These are phyloP conservation scores for Oryzias melastigma DNA, from an alignment of 2,113 vertebrate genomes.

Conservation along the genomic window DNA sequence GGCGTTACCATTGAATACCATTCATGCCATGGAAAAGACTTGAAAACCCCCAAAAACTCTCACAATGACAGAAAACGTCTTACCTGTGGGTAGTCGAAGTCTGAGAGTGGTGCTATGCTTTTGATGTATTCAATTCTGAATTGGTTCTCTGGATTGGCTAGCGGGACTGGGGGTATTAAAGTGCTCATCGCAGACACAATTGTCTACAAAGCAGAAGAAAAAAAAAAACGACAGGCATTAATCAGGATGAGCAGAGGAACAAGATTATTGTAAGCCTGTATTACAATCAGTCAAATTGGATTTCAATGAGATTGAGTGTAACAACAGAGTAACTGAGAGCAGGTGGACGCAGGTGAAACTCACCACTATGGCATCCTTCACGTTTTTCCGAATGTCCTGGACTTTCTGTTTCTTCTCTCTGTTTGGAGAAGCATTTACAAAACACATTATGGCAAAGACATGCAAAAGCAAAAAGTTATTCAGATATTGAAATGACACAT, in stretches of 20 bases:
- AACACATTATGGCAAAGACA: background rate
- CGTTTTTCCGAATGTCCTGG: constrained; percentile 99
- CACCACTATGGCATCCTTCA: constrained; percentile 99
- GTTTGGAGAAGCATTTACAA: constrained; percentile 40
- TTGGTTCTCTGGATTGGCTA: constrained; percentile 96
- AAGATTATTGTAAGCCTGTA: constrained; percentile 48
- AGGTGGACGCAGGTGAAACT: constrained; percentile 67
- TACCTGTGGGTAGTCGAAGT: constrained; percentile 98
- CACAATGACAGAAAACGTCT: constrained; percentile 43
- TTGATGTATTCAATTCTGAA: constrained; percentile 99
- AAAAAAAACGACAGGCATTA: constrained; percentile 36
- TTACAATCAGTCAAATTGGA: constrained; percentile 69
- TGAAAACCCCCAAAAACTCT: background rate
- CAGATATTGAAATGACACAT: too few species aligned
- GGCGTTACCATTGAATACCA: constrained; percentile 6
- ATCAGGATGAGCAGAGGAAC: constrained; percentile 46
- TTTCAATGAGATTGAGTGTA: constrained; percentile 38
- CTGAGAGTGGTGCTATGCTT: constrained; percentile 96
- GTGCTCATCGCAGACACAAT: constrained; percentile 99
- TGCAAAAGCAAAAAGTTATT: too few species aligned
- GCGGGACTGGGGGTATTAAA: constrained; percentile 95
- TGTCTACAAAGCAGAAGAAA: constrained; percentile 79
- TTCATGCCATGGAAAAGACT: too few species aligned
- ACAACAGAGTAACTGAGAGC: constrained; percentile 28
- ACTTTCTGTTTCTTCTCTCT: constrained; percentile 99